A percentile compares a stretch with the other conserved stretches of the same genome.
Conservation (phyloP, 2,888 invertebrate genomes). For the Anorthoa munda region DNA sequence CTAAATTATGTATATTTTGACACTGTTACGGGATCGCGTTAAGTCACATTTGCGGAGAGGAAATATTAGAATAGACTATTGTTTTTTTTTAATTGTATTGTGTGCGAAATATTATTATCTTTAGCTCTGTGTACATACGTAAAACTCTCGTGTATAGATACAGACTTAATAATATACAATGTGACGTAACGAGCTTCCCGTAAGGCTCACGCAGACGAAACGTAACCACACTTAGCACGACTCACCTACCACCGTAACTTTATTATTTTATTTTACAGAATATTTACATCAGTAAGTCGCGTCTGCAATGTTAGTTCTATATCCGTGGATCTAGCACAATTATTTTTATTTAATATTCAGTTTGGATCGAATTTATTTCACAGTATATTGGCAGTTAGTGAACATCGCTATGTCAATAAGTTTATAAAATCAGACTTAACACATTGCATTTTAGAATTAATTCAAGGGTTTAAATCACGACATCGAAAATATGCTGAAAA, state of each 20-base stretch:
- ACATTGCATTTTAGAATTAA: slow-evolving; percentile 54
- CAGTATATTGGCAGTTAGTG: slow-evolving; percentile 61
- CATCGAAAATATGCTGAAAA: slow-evolving; percentile 41
- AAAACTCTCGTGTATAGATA: slow-evolving; percentile 51
- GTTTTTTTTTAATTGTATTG: slow-evolving; percentile 49
- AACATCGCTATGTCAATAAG: slow-evolving; percentile 36
- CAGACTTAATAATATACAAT: slow-evolving; percentile 48
- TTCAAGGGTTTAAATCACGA: slow-evolving; percentile 26
- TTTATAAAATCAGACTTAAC: slow-evolving; percentile 59
- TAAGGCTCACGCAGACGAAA: slow-evolving; percentile 78
- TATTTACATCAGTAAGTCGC: slow-evolving; percentile 83
- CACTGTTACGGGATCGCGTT: slow-evolving; percentile 82
- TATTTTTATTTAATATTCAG: slow-evolving; percentile 69
- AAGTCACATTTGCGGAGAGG: slow-evolving; percentile 63
- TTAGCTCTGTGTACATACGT: slow-evolving; percentile 58
- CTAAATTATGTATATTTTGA: slow-evolving; percentile 88
- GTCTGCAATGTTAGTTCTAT: slow-evolving; percentile 74
- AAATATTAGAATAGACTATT: slow-evolving; percentile 44
- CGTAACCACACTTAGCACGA: slow-evolving; percentile 79
- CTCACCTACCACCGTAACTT: slow-evolving; percentile 75
- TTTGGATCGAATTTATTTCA: slow-evolving; percentile 73
- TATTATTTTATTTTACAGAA: slow-evolving; percentile 82
- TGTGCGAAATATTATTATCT: slow-evolving; percentile 55
- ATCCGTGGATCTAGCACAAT: slow-evolving; percentile 81
- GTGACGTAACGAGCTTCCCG: slow-evolving; percentile 74